These are phyloP conservation scores for Fissipunctia ypsillon DNA, from an alignment of 2,888 invertebrate genomes.

Conservation along the genomic window DNA sequence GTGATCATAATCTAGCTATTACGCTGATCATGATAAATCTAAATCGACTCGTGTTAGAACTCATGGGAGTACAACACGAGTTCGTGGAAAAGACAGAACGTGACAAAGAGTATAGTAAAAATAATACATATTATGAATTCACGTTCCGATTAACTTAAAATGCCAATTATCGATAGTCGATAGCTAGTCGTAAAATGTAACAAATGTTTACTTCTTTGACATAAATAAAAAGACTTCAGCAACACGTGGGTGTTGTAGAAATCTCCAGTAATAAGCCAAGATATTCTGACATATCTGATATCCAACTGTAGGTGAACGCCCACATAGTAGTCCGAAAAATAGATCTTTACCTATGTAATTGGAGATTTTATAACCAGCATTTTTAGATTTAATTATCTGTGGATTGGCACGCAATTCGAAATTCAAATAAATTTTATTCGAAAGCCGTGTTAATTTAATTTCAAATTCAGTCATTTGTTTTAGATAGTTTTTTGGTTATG, in stretches of 20 bases:
- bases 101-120: not conserved
- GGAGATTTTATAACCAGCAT: too few species aligned
- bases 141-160: too few species aligned
- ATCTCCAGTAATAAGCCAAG: not conserved
- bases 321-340: too few species aligned
- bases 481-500: too few species aligned
- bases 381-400: too few species aligned
- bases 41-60: not conserved
- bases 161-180: too few species aligned
- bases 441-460: too few species aligned
- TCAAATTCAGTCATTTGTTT: too few species aligned
- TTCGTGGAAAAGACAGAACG: not conserved
- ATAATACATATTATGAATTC: too few species aligned
- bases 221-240: constrained; percentile 19
- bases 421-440: too few species aligned
- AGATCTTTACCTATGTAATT: too few species aligned
- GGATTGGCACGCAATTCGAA: too few species aligned
- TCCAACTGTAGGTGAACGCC: not conserved
- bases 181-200: not conserved
- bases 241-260: constrained; percentile 12
- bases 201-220: constrained; percentile 25
- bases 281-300: not conserved
- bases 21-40: not conserved
- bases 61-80: not conserved
- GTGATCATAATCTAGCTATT: not conserved